Base-by-base conservation (phyloP, 1,140 invertebrate genomes). In the Colletes gigas region DNA sequence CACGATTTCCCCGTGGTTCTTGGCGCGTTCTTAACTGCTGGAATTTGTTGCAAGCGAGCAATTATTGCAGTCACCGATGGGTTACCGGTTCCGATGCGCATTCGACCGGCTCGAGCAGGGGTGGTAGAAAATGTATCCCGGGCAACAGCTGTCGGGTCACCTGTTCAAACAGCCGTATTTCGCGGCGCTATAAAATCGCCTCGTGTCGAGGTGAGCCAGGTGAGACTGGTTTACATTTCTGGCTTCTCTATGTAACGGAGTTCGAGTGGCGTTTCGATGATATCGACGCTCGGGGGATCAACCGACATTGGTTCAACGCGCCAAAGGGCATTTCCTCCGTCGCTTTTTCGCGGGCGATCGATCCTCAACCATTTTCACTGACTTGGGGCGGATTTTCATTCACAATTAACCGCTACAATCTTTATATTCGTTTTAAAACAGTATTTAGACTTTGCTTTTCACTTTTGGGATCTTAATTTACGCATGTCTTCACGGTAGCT, bases 91-190 rank as follows among this genome's bases (percentile, higher is more conserved):
- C 50, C 55, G 60, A 74, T 57, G 75, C 41, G 55, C 69, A 44
- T 50, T 44, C 71, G 39, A n/a, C 50, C 55, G 62, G 57, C 14
- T 6, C 50, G 44, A 2, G 82, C 77, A 81, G 77, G 77, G 83
- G 82, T 76, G 82, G 83, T 71, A 84, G 83, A 81, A 76, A 84
- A 84, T 85, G 84, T 81, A 80, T 85, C 82, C 68, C 54, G 83
- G 41, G 55, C 71, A 85, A 84, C 83, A 85, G 83, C 85, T 87
- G 84, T 82, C 83, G 84, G 81, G 74, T 85, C 84, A 84, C 84
- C 84, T 85, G 83, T 85, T 84, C 84, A 85, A 85, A 85, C 83
- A 85, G 84, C 84, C 84, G 84, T 60, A 57, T 68, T 84, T 73
- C 78, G 84, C 83, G 83, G 67, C 78, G 55, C 83, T 70, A 19